These are phyloP conservation scores for Leptopilina myrica DNA, from an alignment of 2,888 invertebrate species.

Conservation along the genomic window DNA sequence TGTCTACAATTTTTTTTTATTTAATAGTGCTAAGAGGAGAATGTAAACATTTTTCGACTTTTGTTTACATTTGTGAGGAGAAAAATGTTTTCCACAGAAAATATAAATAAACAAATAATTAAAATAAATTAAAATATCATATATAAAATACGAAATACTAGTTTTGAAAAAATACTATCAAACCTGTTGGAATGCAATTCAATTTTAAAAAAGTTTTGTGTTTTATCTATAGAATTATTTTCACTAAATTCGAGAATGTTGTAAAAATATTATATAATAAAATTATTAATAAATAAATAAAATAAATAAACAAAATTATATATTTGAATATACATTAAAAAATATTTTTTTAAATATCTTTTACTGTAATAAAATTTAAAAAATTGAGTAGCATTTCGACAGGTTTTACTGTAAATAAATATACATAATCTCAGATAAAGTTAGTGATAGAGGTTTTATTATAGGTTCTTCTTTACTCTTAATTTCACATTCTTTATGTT, in stretches of 20 bases:
- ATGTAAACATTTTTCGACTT: too few relatives aligned
- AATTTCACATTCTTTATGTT: constrained; percentile 80
- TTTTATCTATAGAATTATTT: not conserved
- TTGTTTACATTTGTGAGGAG: too few relatives aligned
- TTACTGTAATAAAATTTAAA: not conserved
- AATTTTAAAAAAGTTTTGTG: not conserved
- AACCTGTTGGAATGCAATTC: too few relatives aligned
- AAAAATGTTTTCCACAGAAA: too few relatives aligned
- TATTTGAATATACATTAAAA: not conserved
- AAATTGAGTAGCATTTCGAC: not conserved
- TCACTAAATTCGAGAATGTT: not conserved
- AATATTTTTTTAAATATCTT: not conserved
- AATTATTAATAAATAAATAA: too few relatives aligned
- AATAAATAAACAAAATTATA: too few relatives aligned
- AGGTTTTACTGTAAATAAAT: constrained; percentile 2
- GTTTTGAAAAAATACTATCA: too few relatives aligned
- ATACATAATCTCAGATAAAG: constrained; percentile 79
- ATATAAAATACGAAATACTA: too few relatives aligned
- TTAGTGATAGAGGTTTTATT: constrained; percentile 79
- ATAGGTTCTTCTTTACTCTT: constrained; percentile 82
- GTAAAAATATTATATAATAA: too few relatives aligned
- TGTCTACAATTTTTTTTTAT: constrained; percentile 70
- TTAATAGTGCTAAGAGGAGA: not conserved
- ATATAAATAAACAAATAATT: too few relatives aligned
- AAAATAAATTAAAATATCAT: too few relatives aligned